Percentiles rank a stretch among this genome's conserved stretches.
These are phyloP conservation scores for Melanogrammus aeglefinus DNA, from an alignment of 2,797 vertebrate species.

Conservation along the genomic window DNA sequence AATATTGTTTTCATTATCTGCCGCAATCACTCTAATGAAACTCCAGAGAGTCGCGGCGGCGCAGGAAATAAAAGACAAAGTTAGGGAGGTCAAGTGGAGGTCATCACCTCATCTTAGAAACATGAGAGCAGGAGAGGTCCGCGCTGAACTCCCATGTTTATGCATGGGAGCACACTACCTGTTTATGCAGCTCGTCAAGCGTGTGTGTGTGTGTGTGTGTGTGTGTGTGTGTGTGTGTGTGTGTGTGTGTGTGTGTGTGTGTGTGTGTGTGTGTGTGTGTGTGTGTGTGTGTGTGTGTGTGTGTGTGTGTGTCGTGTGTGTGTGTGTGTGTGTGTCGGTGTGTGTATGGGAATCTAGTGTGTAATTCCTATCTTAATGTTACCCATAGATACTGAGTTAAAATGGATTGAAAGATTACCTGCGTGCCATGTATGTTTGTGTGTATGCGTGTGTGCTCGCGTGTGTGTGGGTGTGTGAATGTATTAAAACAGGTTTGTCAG, in stretches of 20 bases:
- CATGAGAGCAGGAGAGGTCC: constrained; percentile 48
- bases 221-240: neutral
- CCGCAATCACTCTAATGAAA: constrained; percentile 15
- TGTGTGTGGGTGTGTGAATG: neutral
- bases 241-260: neutral
- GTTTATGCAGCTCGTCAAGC: constrained; percentile 49
- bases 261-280: constrained; percentile 3
- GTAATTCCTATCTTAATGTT: neutral
- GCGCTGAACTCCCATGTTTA: constrained; percentile 22
- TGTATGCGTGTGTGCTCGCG: too few species aligned
- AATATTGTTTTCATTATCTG: constrained; percentile 34
- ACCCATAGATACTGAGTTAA: neutral
- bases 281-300: neutral
- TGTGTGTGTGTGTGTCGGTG: neutral
- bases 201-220: constrained; percentile 4
- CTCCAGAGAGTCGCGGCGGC: constrained; percentile 2
- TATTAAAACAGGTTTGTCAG: neutral
- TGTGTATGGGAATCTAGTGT: neutral
- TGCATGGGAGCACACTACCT: constrained; percentile 29
- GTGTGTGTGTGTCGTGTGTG: too few species aligned
- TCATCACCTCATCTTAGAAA: constrained; percentile 63
- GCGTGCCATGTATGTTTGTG: too few species aligned
- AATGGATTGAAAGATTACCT: neutral
- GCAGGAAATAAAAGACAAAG: constrained; percentile 34
- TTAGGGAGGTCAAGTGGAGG: constrained; percentile 63